Evolutionary conservation across 1,140 invertebrate genomes (phyloP).

Genomic region (Trialeurodes vaporariorum): DNA sequence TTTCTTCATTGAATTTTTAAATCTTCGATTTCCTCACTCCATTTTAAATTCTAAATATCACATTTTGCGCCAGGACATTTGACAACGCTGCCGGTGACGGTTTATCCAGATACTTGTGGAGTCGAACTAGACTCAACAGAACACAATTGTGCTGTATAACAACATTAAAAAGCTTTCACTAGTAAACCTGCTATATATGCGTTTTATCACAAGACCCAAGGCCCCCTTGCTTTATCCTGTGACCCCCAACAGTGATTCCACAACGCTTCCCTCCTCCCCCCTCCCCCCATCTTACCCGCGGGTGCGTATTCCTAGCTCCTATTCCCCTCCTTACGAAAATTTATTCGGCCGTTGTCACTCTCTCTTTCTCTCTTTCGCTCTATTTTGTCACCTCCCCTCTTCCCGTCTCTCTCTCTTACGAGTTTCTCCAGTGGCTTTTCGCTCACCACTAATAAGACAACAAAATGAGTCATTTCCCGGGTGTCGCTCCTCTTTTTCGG

Average conservation of each 20-base stretch:
- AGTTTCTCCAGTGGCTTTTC: conserved; percentile 7
- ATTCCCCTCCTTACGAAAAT: too few species aligned
- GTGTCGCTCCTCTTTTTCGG: neutral
- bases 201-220: neutral
- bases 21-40: too few species aligned
- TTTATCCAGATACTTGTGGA: conserved; percentile 11
- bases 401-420: conserved; percentile 1
- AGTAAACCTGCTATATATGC: neutral
- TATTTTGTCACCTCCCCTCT: conserved; percentile 12
- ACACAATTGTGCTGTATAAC: neutral
- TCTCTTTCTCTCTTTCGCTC: conserved; percentile 15
- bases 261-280: conserved; percentile 6
- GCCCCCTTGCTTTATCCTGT: conserved; percentile 4
- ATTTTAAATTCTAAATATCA: too few species aligned
- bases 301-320: conserved; percentile 5
- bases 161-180: conserved; percentile 1
- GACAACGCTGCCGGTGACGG: conserved; percentile 41
- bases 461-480: neutral
- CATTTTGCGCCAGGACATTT: too few species aligned
- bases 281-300: conserved; percentile 8
- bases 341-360: too few species aligned
- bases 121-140: too few species aligned
- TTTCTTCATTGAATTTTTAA: too few species aligned
- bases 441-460: neutral
- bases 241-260: conserved; percentile 12